Evolutionary conservation across 2,888 invertebrate genomes (phyloP).

Genomic region (Acholoe squamosa): DNA sequence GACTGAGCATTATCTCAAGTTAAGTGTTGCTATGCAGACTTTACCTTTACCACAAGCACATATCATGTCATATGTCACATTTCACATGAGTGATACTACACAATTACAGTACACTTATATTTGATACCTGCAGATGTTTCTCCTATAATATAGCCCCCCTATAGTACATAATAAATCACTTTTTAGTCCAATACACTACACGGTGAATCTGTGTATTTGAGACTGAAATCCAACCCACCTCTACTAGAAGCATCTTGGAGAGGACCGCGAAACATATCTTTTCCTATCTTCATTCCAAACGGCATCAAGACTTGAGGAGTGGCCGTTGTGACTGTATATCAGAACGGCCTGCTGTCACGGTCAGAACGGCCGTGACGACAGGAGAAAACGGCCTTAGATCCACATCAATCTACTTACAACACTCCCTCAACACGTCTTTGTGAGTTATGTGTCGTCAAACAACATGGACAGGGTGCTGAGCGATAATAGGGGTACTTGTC

Average conservation of each 20-base stretch:
- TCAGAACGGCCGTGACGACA: neutral
- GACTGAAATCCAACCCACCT: conserved; percentile 23
- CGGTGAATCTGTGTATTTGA: neutral
- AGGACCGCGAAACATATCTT: conserved; percentile 56
- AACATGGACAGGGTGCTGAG: neutral
- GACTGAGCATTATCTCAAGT: no score
- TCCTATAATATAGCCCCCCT: no score
- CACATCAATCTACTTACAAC: neutral
- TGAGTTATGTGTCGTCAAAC: neutral
- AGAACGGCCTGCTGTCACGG: neutral
- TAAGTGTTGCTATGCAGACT: no score
- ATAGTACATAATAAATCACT: no score
- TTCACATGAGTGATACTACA: no score
- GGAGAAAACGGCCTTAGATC: neutral
- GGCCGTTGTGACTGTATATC: conserved; percentile 6
- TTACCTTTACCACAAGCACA: no score
- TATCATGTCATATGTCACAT: no score
- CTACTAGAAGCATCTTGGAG: conserved; percentile 42
- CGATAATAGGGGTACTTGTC: conserved; percentile 34
- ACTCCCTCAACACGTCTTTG: neutral
- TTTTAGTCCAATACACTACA: neutral
- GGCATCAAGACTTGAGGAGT: conserved; percentile 13
- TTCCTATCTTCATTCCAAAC: conserved; percentile 60
- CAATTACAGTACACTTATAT: no score
- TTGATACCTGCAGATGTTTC: no score